These are phyloP conservation scores for Xestoiulus laeticollis DNA, from an alignment of 2,888 invertebrate species.

Conservation along the genomic window DNA sequence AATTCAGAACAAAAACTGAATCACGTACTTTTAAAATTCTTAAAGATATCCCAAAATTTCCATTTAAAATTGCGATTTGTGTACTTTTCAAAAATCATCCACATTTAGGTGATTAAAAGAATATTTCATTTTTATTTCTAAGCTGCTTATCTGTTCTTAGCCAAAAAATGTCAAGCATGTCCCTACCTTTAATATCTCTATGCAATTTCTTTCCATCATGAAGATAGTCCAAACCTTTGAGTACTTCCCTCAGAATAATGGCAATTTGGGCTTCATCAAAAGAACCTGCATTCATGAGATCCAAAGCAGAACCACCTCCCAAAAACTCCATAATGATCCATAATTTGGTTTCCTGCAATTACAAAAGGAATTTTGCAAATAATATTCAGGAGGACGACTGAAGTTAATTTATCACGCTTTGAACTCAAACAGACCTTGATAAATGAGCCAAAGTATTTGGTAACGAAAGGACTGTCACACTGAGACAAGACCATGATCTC, in stretches of 20 bases:
- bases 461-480: slow-evolving; percentile 98
- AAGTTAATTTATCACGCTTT: not conserved
- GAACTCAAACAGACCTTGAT: slow-evolving; percentile 78
- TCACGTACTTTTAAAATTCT: too few relatives aligned
- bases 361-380: not conserved
- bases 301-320: slow-evolving; percentile 98
- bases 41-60: too few relatives aligned
- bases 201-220: slow-evolving; percentile 98
- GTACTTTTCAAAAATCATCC: too few relatives aligned
- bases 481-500: slow-evolving; percentile 99
- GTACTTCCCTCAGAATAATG: slow-evolving; percentile 95
- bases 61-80: too few relatives aligned
- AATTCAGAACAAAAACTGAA: too few relatives aligned
- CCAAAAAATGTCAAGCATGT: too few relatives aligned
- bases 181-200: slow-evolving; percentile 91
- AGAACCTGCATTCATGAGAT: slow-evolving; percentile 98
- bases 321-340: slow-evolving; percentile 99
- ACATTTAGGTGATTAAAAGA: too few relatives aligned
- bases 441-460: slow-evolving; percentile 99
- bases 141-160: too few relatives aligned
- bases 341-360: slow-evolving; percentile 90
- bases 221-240: slow-evolving; percentile 97
- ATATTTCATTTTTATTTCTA: too few relatives aligned
- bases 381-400: not conserved
- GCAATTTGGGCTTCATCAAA: slow-evolving; percentile 99